Conservation (phyloP, 2,797 vertebrate genomes). For the Malacoctenus gilli region DNA sequence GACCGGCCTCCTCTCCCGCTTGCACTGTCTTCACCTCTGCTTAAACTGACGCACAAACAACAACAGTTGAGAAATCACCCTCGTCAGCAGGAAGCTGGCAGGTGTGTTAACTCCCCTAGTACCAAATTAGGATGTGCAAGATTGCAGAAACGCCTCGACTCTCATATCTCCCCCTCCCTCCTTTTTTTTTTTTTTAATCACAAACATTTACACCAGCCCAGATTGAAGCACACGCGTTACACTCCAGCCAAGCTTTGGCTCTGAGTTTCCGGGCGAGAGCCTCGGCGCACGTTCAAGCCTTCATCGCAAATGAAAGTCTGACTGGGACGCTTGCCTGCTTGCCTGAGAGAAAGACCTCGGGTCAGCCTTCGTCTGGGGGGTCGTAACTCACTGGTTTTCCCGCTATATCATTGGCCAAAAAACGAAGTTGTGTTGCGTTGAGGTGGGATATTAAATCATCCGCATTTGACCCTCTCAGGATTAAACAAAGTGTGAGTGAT, state of each 20-base stretch:
- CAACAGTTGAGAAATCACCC: constrained; percentile 85
- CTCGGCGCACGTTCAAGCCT: constrained; percentile 22
- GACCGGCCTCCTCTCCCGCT: constrained; percentile 69
- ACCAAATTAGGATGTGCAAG: constrained; percentile 88
- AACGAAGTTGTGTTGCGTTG: constrained; percentile 22
- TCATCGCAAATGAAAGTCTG: constrained; percentile 16
- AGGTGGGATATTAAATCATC: constrained; percentile 18
- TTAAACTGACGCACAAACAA: constrained; percentile 84
- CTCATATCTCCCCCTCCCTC: constrained; percentile 55
- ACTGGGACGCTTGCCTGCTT: constrained; percentile 29
- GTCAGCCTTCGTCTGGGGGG: constrained; percentile 24
- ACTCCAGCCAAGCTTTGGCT: constrained; percentile 46
- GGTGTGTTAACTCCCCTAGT: constrained; percentile 91
- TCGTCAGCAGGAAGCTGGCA: constrained; percentile 93
- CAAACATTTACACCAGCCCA: constrained; percentile 68
- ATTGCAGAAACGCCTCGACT: constrained; percentile 80
- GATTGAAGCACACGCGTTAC: constrained; percentile 50
- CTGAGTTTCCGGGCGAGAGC: constrained; percentile 34
- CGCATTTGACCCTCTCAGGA: constrained; percentile 8
- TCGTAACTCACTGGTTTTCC: constrained; percentile 30
- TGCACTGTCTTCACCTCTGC: constrained; percentile 75
- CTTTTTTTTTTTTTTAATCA: constrained; percentile 66
- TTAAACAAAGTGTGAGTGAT: constrained; percentile 10
- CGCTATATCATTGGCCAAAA: constrained; percentile 19
- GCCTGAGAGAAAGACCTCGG: constrained; percentile 32